These are phyloP conservation scores for Hyposoter dolosus DNA, from an alignment of 2,888 invertebrate species.

Conservation along the genomic window DNA sequence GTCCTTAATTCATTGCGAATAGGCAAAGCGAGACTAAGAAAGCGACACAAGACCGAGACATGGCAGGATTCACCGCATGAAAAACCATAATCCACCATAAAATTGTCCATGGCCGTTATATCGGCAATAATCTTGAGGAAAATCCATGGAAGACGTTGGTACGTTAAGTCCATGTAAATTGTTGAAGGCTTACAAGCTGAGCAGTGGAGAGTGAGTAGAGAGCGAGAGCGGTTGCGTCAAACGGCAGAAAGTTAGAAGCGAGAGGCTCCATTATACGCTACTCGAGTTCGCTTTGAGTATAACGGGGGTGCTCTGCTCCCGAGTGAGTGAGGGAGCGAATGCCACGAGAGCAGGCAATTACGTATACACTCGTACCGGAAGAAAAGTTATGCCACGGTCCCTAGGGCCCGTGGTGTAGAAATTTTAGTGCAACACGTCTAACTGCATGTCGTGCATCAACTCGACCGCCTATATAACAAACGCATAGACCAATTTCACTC, in stretches of 20 bases:
- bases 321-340: constrained; percentile 34
- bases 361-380: constrained; percentile 50
- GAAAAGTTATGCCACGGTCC: constrained; percentile 60
- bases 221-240: constrained; percentile 42
- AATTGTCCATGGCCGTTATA: not conserved
- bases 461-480: not conserved
- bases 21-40: too few relatives aligned
- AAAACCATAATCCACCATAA: not conserved
- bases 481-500: not conserved
- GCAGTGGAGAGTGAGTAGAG: constrained; percentile 30
- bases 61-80: not conserved
- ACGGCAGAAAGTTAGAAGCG: constrained; percentile 63
- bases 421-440: constrained; percentile 22
- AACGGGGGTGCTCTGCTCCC: constrained; percentile 37
- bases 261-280: constrained; percentile 67
- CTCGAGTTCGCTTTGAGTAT: constrained; percentile 67
- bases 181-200: constrained; percentile 1
- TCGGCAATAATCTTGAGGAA: not conserved
- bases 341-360: constrained; percentile 67
- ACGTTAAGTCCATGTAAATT: constrained; percentile 3
- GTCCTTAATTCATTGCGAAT: not conserved
- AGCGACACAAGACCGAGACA: too few relatives aligned
- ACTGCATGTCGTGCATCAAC: not conserved
- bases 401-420: constrained; percentile 24
- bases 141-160: not conserved